phyloP scores from a whole-genome alignment of 2,797 vertebrate genomes.

The Eurystomus glaucurus region DNA sequence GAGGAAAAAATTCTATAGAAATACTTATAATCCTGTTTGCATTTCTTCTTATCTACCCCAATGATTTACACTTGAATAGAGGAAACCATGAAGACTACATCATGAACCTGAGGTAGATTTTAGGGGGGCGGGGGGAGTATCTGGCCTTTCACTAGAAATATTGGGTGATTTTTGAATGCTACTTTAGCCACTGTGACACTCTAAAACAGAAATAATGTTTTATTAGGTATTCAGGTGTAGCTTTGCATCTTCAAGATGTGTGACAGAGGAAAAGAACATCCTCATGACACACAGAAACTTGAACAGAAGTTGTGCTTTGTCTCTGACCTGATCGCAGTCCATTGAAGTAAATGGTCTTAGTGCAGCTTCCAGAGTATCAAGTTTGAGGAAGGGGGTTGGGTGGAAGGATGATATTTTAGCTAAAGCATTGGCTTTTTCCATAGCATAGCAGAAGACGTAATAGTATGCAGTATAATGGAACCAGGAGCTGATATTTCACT shows the following conservation, averaged over 20 bases:
- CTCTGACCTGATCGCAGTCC: neutral
- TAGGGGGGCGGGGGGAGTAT: neutral
- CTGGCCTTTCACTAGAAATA: neutral
- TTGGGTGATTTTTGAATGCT: neutral
- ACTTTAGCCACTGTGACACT: neutral
- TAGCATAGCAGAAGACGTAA: neutral
- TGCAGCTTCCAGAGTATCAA: neutral
- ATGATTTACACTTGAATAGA: constrained; percentile 94
- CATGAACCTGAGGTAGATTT: constrained; percentile 93
- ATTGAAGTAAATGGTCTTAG: neutral
- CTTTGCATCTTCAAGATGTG: neutral
- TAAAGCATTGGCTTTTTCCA: neutral
- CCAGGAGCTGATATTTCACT: neutral
- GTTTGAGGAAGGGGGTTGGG: accelerated
- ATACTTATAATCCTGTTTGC: constrained; percentile 92
- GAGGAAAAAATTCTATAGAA: constrained; percentile 94
- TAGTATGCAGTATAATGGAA: neutral
- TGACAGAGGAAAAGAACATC: neutral
- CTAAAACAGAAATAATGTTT: constrained; percentile 25
- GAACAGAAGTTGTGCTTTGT: neutral
- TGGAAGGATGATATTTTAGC: neutral
- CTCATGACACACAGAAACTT: neutral
- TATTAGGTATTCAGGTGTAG: neutral
- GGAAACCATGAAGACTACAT: constrained; percentile 98
- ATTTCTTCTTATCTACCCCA: constrained; percentile 93